These are phyloP conservation scores for Heliconius eleuchia DNA, from an alignment of 1,140 invertebrate genomes.

Conservation along the genomic window DNA sequence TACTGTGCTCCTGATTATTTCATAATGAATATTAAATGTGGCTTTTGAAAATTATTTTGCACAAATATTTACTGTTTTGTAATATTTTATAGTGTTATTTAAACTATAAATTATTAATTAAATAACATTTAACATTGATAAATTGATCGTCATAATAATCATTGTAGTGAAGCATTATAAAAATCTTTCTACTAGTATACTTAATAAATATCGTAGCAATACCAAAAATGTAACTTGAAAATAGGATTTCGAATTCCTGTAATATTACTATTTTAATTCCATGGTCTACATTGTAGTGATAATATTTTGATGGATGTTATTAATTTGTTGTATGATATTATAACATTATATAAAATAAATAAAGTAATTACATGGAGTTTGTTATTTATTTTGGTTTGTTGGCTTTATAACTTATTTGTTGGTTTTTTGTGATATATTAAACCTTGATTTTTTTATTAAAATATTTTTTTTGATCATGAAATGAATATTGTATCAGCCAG, in stretches of 20 bases:
- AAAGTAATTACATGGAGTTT: background rate
- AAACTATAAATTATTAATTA: background rate
- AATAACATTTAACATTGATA: background rate
- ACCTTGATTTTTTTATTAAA: no score
- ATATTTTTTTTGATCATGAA: no score
- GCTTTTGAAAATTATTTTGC: background rate
- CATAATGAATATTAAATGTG: background rate
- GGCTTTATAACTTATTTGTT: background rate
- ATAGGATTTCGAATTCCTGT: background rate
- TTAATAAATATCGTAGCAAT: background rate
- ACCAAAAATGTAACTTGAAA: background rate
- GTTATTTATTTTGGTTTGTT: background rate
- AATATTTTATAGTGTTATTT: background rate
- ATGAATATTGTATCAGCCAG: no score
- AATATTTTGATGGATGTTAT: background rate
- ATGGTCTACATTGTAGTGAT: constrained; percentile 2
- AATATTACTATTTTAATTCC: background rate
- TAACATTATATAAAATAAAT: background rate
- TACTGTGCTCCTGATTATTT: background rate
- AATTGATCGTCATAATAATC: background rate
- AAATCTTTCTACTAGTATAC: background rate
- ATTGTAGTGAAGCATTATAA: background rate
- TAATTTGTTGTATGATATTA: background rate
- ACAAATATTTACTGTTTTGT: background rate
- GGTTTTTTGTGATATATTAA: background rate